Evolutionary conservation across 2,797 vertebrate species (phyloP).

Genomic region (Siniperca undulata): DNA sequence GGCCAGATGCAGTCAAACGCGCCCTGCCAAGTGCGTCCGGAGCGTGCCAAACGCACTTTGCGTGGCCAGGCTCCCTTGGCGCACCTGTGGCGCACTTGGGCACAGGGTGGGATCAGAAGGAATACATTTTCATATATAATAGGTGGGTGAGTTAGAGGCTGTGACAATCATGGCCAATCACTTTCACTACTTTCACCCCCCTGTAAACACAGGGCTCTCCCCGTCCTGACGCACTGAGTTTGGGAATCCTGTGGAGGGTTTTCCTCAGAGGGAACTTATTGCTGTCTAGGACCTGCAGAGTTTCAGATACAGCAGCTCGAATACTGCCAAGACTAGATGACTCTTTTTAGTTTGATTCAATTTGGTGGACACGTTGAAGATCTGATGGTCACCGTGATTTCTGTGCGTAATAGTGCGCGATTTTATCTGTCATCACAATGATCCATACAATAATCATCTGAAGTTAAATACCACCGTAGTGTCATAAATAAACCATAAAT

Average conservation of each 20-base stretch:
- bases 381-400: background rate
- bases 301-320: background rate
- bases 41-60: background rate
- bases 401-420: background rate
- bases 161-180: background rate
- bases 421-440: background rate
- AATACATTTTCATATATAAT: background rate
- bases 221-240: background rate
- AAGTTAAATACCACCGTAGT: background rate
- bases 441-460: background rate
- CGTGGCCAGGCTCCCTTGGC: background rate
- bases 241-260: background rate
- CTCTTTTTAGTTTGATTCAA: background rate
- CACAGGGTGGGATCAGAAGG: background rate
- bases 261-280: background rate
- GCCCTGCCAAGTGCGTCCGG: constrained; percentile 12
- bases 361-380: background rate
- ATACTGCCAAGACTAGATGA: background rate
- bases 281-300: background rate
- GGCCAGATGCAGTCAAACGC: background rate
- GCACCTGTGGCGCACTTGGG: constrained; percentile 22
- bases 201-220: background rate
- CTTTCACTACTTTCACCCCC: background rate
- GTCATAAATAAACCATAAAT: background rate
- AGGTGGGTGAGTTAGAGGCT: background rate